These are phyloP conservation scores for Apis dorsata DNA, from an alignment of 1,140 invertebrate genomes.

Conservation along the genomic window DNA sequence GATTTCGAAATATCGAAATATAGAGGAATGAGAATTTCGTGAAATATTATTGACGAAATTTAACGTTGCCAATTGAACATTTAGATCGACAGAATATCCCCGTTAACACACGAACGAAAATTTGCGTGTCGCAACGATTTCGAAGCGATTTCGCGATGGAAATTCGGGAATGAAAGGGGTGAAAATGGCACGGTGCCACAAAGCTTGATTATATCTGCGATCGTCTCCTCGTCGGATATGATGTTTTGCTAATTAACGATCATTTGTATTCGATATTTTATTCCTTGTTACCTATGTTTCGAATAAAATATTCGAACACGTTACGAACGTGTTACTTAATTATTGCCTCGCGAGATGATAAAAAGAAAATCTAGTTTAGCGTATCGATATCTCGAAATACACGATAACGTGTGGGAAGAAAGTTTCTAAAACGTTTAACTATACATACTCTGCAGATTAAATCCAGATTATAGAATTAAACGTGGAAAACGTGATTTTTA, in stretches of 20 bases:
- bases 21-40: background rate
- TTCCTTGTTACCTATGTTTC: background rate
- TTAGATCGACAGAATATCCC: background rate
- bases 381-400: background rate
- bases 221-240: background rate
- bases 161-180: conserved; percentile 28
- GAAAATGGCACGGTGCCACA: conserved; percentile 38
- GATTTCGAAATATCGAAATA: background rate
- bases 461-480: background rate
- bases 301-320: background rate
- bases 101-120: conserved; percentile 26
- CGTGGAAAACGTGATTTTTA: background rate
- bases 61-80: background rate
- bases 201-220: conserved; percentile 36
- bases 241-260: conserved; percentile 54
- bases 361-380: background rate
- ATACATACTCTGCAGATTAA: background rate
- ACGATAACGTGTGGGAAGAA: background rate
- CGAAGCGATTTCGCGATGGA: background rate
- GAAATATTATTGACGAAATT: background rate
- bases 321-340: background rate
- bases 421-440: background rate
- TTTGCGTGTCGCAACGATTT: conserved; percentile 17
- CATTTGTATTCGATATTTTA: background rate
- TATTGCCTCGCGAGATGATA: background rate